These are phyloP conservation scores for Anser cygnoides DNA, from an alignment of 2,113 vertebrate genomes.

Conservation along the genomic window DNA sequence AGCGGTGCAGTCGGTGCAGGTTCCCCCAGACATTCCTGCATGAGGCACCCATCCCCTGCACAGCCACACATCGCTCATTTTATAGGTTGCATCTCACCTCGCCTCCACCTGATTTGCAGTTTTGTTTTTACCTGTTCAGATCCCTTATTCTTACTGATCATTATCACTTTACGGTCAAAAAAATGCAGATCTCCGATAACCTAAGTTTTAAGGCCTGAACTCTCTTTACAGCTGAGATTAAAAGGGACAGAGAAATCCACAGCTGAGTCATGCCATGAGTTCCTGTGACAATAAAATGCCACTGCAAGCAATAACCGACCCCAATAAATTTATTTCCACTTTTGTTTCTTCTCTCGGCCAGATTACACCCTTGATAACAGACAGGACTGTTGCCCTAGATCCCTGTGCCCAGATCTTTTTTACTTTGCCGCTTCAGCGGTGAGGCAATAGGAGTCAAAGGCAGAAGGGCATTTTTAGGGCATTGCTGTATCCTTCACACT, in stretches of 20 bases:
- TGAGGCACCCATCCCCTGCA: neutral
- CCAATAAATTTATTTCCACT: neutral
- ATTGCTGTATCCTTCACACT: neutral
- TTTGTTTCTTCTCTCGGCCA: neutral
- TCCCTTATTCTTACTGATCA: neutral
- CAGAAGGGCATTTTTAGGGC: slow-evolving; percentile 33
- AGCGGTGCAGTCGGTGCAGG: accelerated
- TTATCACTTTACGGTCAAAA: neutral
- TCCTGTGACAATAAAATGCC: neutral
- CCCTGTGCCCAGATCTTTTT: neutral
- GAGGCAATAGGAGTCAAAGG: neutral
- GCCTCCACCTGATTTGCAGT: neutral
- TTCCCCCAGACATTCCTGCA: neutral
- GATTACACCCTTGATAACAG: neutral
- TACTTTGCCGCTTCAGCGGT: neutral
- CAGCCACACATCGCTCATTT: neutral
- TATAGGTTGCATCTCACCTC: neutral
- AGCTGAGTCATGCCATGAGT: neutral
- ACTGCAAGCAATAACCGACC: neutral
- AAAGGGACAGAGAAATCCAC: neutral
- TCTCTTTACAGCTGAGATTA: neutral
- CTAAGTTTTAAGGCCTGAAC: neutral
- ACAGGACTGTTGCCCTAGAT: neutral
- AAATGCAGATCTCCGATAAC: accelerated
- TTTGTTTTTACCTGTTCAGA: neutral